These are phyloP conservation scores for Eudasyphora cyanicolor DNA, from an alignment of 2,888 invertebrate species.

Conservation along the genomic window DNA sequence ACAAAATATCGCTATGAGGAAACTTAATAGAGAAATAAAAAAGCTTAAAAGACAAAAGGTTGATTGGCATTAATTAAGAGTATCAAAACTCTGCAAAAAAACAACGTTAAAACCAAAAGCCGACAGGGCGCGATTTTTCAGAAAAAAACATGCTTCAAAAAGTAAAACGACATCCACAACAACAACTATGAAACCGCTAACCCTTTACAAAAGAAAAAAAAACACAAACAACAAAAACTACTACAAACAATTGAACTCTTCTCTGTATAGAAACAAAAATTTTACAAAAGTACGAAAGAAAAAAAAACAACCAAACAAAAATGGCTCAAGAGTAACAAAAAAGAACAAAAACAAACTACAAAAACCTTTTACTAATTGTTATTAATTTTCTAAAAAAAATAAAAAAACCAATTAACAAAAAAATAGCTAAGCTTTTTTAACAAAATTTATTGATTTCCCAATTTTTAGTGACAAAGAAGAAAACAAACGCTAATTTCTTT, in stretches of 20 bases:
- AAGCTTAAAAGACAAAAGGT: slow-evolving; percentile 71
- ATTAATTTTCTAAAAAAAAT: slow-evolving; percentile 68
- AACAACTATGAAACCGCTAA: slow-evolving; percentile 8
- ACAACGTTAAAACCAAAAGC: slow-evolving; percentile 65
- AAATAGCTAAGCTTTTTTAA: slow-evolving; percentile 52
- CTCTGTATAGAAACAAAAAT: slow-evolving; percentile 23
- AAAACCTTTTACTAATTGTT: slow-evolving; percentile 73
- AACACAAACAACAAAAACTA: slow-evolving; percentile 14
- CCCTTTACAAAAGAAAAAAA: slow-evolving; percentile 4
- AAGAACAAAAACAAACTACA: slow-evolving; percentile 57
- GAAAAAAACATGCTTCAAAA: slow-evolving; percentile 22
- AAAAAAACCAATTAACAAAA: neutral
- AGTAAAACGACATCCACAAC: slow-evolving; percentile 24
- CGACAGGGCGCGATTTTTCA: slow-evolving; percentile 76
- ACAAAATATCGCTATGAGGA: slow-evolving; percentile 70
- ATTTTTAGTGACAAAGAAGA: slow-evolving; percentile 33
- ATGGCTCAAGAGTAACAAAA: slow-evolving; percentile 55
- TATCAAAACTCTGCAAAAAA: neutral
- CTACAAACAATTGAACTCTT: slow-evolving; percentile 3
- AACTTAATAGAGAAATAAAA: slow-evolving; percentile 67
- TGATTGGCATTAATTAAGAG: slow-evolving; percentile 77
- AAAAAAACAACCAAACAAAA: slow-evolving; percentile 17
- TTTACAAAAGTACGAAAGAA: neutral
- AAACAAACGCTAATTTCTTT: slow-evolving; percentile 49
- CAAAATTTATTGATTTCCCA: slow-evolving; percentile 26